A percentile compares a stretch with the other conserved stretches of the same genome.
Conservation (phyloP, 2,113 vertebrate genomes). For the Brachyhypopomus gauderio region DNA sequence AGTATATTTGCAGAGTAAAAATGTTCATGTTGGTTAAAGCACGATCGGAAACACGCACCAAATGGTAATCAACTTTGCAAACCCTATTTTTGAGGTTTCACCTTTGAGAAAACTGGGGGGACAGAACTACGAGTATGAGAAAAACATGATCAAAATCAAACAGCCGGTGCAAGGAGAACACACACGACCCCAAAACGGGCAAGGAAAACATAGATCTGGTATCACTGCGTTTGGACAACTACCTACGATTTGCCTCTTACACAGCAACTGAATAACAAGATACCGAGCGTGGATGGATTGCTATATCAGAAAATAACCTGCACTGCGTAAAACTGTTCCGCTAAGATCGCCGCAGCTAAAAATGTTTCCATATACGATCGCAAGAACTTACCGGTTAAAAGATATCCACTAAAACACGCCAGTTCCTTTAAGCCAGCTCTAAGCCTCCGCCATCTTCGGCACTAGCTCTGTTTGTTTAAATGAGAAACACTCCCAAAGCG, state of each 20-base stretch:
- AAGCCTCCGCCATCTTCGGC: conserved; percentile 84
- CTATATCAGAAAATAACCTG: conserved; percentile 8
- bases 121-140: background rate
- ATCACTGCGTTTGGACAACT: background rate
- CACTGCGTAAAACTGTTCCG: conserved; percentile 18
- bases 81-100: background rate
- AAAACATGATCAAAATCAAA: background rate
- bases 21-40: no score
- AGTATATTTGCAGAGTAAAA: no score
- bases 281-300: background rate
- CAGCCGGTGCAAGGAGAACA: background rate
- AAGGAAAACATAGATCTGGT: background rate
- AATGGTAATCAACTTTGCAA: conserved; percentile 15
- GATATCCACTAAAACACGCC: conserved; percentile 72
- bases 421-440: conserved; percentile 76
- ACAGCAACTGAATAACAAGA: conserved; percentile 3
- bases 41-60: background rate
- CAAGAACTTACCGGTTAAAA: conserved; percentile 72
- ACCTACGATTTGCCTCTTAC: background rate
- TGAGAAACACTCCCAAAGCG: conserved; percentile 83
- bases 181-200: background rate
- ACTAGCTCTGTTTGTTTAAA: conserved; percentile 82
- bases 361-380: background rate
- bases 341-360: background rate
- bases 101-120: background rate